Evolutionary conservation across 2,888 invertebrate genomes (phyloP), one percentile per base, ranked within the genome.

Genomic region (Sclerodermus sp.): DNA sequence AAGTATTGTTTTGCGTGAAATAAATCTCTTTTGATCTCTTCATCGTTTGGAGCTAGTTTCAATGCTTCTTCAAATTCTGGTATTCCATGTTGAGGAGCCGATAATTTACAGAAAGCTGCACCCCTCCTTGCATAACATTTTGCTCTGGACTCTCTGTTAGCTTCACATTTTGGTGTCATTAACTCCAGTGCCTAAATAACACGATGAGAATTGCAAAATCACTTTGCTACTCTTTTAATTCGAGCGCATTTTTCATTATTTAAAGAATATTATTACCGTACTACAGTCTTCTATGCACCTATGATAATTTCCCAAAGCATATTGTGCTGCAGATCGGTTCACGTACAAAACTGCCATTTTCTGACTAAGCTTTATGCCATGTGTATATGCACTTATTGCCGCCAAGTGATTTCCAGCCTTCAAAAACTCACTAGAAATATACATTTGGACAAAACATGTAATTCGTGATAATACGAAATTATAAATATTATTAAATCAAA

Each of bases 381-480:
- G 89, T 29, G 85, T 83, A 70, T 90, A 93, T 8, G 91, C 93
- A 70, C 90, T 92, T 43, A 93, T 81, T 0, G 93, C 93, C 1
- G 88, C 91, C 49, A 89, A 80, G 71, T 86, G 89, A 78, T 93
- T 91, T 23, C 87, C 86, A 51, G 80, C 82, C 55, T 85, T 84
- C 75, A 89, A 87, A 76, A 93, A 90, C 54, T 87, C 85, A 70
- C 84, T 84, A 74, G 13, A n/a, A 15, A 30, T 42, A 49, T 1
- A 39, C 15, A 45, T 40, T 36, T 48, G 49, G 30, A 9, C 6
- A 41, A 40, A 34, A 45, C 42, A 29, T 32, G 30, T 23, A 31
- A 32, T 36, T 46, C 13, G 14, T 23, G 13, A 42, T 31, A n/a
- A 23, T 23, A 23, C 3, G 23, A 23, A 8, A 23, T 23, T 23